These are phyloP conservation scores for Echinometra lucunter DNA, from an alignment of 53 echinoderm and acorn worm species.

Conservation along the genomic window DNA sequence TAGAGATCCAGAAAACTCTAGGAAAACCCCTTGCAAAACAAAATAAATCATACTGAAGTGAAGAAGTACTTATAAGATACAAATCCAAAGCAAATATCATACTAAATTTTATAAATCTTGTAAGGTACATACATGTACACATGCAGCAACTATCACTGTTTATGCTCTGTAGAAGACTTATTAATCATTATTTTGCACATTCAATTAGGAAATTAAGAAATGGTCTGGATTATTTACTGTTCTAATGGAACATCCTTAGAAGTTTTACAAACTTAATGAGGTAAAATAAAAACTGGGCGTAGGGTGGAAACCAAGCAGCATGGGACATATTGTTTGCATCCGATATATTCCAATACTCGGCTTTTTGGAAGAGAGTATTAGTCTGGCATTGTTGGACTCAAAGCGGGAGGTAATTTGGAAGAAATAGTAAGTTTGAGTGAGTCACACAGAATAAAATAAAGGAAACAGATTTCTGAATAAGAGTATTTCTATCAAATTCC, in stretches of 20 bases:
- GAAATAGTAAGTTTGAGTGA: background rate
- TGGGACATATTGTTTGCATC: conserved; percentile 37
- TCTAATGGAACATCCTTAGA: background rate
- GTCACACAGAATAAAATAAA: background rate
- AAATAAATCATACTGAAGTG: no score
- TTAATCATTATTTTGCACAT: background rate
- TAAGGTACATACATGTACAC: no score
- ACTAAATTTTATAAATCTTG: no score
- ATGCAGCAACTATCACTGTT: no score
- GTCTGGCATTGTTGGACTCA: conserved; percentile 42
- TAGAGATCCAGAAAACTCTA: no score
- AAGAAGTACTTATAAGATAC: no score
- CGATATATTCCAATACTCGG: background rate
- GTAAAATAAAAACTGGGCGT: conserved; percentile 12
- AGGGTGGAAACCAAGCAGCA: conserved; percentile 6
- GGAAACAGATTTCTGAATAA: background rate
- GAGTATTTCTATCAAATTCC: no score
- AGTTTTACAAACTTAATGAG: background rate
- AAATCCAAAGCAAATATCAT: no score
- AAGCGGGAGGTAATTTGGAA: background rate
- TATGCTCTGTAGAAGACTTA: no score
- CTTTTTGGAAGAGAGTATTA: conserved; percentile 23
- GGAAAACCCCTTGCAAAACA: no score
- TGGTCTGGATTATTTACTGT: background rate
- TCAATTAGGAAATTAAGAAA: background rate